Evolutionary conservation across 30 jellyfish, hydroid and myxozoan genomes (phyloP).

Genomic region (Pseudorhiza aurosa): DNA sequence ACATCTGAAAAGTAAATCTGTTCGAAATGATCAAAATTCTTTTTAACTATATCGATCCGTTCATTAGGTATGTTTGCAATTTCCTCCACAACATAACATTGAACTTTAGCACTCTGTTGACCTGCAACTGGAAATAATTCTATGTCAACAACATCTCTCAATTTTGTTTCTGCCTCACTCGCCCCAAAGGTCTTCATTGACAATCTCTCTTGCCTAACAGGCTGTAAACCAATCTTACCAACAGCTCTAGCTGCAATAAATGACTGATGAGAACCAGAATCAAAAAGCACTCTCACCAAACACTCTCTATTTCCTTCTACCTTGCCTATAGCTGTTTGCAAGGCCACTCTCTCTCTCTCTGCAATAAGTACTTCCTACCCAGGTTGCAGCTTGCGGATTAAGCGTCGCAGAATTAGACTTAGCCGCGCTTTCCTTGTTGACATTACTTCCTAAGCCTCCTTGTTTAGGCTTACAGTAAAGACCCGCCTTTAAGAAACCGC

Average conservation of each 20-base stretch:
- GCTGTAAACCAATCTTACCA: conserved; percentile 33
- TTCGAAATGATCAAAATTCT: not conserved
- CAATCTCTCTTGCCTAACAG: conserved; percentile 59
- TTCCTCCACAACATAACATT: conserved; percentile 59
- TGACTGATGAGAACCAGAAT: conserved; percentile 66
- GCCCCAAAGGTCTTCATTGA: conserved; percentile 55
- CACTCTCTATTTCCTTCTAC: conserved; percentile 16
- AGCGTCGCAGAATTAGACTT: not conserved
- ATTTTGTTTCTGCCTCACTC: conserved; percentile 46
- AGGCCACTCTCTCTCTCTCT: conserved; percentile 34
- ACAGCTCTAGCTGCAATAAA: conserved; percentile 39
- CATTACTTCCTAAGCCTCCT: not conserved
- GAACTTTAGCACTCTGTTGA: conserved; percentile 18
- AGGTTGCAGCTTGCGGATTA: not conserved
- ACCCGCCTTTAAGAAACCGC: conserved; percentile 8
- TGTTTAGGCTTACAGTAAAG: not conserved
- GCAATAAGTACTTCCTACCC: conserved; percentile 5
- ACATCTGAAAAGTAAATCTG: conserved; percentile 41
- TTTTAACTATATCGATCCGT: conserved; percentile 37
- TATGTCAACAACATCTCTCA: conserved; percentile 49
- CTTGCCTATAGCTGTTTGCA: conserved; percentile 32
- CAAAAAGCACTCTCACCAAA: conserved; percentile 7
- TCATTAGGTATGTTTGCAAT: conserved; percentile 39
- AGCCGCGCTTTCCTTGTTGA: not conserved
- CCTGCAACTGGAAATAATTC: conserved; percentile 25